phyloP scores from a whole-genome alignment of 2,888 invertebrate genomes.

The Sphaerophoria taeniata region DNA sequence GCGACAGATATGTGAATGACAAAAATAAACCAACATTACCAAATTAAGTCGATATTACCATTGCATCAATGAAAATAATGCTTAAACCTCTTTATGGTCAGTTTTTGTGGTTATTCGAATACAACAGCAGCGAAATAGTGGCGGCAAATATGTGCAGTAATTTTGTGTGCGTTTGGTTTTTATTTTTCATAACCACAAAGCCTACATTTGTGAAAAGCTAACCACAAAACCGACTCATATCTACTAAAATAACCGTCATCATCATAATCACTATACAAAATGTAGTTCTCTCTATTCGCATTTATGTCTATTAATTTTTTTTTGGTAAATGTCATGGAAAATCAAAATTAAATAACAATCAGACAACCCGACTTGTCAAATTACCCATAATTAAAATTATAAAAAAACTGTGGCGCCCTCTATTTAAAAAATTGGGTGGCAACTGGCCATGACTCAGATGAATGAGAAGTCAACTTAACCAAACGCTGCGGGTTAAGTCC shows the following conservation, averaged over 20 bases:
- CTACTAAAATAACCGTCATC: neutral
- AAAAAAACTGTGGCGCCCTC: constrained; percentile 69
- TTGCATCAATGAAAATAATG: constrained; percentile 1
- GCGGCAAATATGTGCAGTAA: neutral
- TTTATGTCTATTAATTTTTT: neutral
- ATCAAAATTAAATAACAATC: constrained; percentile 56
- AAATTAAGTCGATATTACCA: neutral
- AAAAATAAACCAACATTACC: neutral
- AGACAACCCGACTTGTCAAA: constrained; percentile 41
- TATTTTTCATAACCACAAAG: constrained; percentile 19
- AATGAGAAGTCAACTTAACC: no score
- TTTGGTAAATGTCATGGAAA: neutral
- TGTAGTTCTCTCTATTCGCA: neutral
- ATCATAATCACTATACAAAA: constrained; percentile 2
- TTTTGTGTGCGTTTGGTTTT: constrained; percentile 22
- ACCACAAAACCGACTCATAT: constrained; percentile 43
- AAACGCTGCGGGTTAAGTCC: no score
- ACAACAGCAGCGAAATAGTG: neutral
- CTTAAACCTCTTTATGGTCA: constrained; percentile 2
- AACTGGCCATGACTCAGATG: no score
- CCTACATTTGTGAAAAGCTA: constrained; percentile 33
- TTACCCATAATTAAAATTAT: constrained; percentile 65
- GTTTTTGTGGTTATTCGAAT: neutral
- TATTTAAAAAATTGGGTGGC: constrained; percentile 21
- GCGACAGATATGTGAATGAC: no score